These are phyloP conservation scores for Chauna torquata DNA, from an alignment of 2,113 vertebrate species.

Conservation along the genomic window DNA sequence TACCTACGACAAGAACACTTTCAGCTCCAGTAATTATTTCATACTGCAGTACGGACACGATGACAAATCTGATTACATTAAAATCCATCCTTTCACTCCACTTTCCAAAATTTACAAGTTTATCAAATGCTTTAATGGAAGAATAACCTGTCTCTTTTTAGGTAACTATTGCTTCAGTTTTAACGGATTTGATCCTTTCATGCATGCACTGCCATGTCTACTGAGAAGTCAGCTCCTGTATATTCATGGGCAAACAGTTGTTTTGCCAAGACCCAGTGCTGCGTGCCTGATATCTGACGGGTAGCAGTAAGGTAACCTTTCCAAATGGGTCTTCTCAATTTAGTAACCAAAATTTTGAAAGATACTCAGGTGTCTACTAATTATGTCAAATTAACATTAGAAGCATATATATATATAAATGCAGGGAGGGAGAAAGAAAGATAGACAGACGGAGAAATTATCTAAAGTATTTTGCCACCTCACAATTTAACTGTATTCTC, in stretches of 20 bases:
- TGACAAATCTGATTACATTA: conserved; percentile 12
- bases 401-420: rapidly evolving
- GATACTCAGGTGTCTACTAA: not conserved
- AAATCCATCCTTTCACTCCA: not conserved
- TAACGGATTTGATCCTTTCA: not conserved
- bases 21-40: conserved; percentile 8
- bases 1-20: not conserved
- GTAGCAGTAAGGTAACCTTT: not conserved
- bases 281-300: not conserved
- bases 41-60: not conserved
- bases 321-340: not conserved
- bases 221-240: not conserved
- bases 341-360: not conserved
- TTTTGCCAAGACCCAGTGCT: not conserved
- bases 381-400: not conserved
- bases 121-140: not conserved
- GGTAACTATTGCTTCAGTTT: not conserved
- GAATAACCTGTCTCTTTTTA: not conserved
- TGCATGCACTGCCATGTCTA: not conserved
- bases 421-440: not conserved
- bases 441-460: not conserved
- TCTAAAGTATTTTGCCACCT: not conserved
- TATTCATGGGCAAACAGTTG: not conserved
- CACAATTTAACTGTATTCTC: conserved; percentile 16
- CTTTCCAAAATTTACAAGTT: conserved; percentile 17